A percentile compares a stretch with the other conserved stretches of the same genome.
Conservation (phyloP, 2,888 invertebrate species). For the Drosophila prolongata region DNA sequence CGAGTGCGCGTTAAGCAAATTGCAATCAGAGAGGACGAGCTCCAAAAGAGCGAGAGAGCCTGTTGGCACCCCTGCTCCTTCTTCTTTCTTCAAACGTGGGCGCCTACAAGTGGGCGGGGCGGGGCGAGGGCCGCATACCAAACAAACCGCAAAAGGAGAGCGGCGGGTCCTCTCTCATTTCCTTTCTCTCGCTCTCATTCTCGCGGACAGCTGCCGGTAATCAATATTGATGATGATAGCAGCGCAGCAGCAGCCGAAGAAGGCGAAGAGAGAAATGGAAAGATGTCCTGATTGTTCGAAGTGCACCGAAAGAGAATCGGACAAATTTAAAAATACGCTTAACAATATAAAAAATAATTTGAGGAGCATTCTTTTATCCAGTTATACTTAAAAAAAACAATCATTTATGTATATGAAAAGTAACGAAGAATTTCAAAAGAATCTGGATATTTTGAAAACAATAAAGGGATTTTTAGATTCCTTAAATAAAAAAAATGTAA, state of each 20-base stretch:
- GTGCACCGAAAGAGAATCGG: neutral
- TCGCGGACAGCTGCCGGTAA: conserved; percentile 77
- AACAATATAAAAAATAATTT: too few species aligned
- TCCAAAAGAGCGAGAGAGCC: conserved; percentile 42
- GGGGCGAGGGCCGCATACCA: conserved; percentile 41
- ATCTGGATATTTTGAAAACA: too few species aligned
- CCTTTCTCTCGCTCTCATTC: conserved; percentile 10
- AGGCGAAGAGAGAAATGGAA: conserved; percentile 62
- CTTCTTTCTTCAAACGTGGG: conserved; percentile 61
- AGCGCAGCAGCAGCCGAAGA: conserved; percentile 49
- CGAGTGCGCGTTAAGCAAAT: conserved; percentile 74
- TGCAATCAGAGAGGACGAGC: conserved; percentile 54
- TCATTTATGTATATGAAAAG: too few species aligned
- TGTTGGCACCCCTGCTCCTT: conserved; percentile 48
- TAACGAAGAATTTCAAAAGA: too few species aligned
- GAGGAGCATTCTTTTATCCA: too few species aligned
- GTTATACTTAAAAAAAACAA: too few species aligned
- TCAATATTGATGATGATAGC: conserved; percentile 78
- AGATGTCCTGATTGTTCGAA: conserved; percentile 51
- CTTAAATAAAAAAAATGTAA: too few species aligned
- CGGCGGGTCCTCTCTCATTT: conserved; percentile 25
- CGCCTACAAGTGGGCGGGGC: conserved; percentile 75
- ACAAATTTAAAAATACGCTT: too few species aligned
- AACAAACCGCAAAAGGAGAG: conserved; percentile 50
- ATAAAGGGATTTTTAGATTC: too few species aligned